Conservation (phyloP, 2,888 invertebrate genomes). For the Sepiola atlantica region DNA sequence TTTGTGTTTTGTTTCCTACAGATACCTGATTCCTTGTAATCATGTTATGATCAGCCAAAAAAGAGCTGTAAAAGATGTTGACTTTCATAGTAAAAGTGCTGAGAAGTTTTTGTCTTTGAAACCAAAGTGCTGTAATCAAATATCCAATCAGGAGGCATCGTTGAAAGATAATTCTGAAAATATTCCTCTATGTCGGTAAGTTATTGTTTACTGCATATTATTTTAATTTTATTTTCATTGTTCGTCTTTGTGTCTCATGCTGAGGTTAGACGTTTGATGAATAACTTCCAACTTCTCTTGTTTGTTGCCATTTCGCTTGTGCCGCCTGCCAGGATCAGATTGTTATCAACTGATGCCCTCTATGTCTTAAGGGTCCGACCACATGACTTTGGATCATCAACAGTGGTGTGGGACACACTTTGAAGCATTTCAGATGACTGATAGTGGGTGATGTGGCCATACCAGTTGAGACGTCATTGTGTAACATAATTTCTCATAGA, state of each 20-base stretch:
- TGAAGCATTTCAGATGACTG: no score
- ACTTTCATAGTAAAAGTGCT: slow-evolving; percentile 84
- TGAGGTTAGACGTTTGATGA: no score
- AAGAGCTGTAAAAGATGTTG: slow-evolving; percentile 82
- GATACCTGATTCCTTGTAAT: slow-evolving; percentile 86
- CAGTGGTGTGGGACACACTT: no score
- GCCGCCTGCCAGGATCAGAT: no score
- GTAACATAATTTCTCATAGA: no score
- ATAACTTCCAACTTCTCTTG: no score
- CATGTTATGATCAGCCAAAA: slow-evolving; percentile 89
- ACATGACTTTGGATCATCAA: no score
- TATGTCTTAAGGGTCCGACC: no score
- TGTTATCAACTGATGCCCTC: no score
- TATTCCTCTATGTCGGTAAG: not conserved
- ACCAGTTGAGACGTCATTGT: no score
- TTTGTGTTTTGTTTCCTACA: slow-evolving; percentile 71
- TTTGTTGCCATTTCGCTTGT: no score
- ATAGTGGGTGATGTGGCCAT: no score
- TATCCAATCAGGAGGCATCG: not conserved
- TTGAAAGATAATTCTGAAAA: slow-evolving; percentile 39
- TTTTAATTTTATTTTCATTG: not conserved
- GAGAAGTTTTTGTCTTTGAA: slow-evolving; percentile 85
- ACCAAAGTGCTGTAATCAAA: slow-evolving; percentile 78
- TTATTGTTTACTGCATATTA: not conserved
- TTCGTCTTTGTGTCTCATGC: not conserved